These are phyloP conservation scores for Oriolus oriolus DNA, from an alignment of 2,113 vertebrate genomes.

Conservation along the genomic window DNA sequence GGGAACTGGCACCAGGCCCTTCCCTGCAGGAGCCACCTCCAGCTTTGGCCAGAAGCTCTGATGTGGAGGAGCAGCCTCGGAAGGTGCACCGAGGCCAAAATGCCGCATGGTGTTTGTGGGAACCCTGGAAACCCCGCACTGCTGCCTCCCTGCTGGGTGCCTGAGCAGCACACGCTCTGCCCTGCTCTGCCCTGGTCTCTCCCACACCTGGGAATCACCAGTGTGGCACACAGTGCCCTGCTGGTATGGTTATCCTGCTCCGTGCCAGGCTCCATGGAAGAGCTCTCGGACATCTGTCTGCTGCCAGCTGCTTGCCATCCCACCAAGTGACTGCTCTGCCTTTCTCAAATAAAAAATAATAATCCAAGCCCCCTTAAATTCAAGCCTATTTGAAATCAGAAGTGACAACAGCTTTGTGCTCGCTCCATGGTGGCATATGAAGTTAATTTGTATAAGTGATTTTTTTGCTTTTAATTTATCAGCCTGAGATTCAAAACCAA, in stretches of 20 bases:
- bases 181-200: neutral
- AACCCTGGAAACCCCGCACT: neutral
- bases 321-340: neutral
- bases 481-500: neutral
- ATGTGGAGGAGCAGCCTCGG: neutral
- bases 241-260: neutral
- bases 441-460: neutral
- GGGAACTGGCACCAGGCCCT: accelerated
- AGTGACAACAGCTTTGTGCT: neutral
- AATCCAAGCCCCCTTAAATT: neutral
- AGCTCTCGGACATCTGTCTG: neutral
- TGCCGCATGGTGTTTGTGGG: accelerated
- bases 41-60: neutral
- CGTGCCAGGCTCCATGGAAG: neutral
- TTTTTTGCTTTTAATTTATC: neutral
- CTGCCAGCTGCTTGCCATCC: neutral
- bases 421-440: neutral
- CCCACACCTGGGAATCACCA: neutral
- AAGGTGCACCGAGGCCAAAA: neutral
- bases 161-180: neutral
- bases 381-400: neutral
- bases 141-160: neutral
- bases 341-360: neutral
- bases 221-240: accelerated
- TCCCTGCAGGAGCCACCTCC: neutral